phyloP scores from a whole-genome alignment of 2,888 invertebrate genomes.

The Apoderus coryli region DNA sequence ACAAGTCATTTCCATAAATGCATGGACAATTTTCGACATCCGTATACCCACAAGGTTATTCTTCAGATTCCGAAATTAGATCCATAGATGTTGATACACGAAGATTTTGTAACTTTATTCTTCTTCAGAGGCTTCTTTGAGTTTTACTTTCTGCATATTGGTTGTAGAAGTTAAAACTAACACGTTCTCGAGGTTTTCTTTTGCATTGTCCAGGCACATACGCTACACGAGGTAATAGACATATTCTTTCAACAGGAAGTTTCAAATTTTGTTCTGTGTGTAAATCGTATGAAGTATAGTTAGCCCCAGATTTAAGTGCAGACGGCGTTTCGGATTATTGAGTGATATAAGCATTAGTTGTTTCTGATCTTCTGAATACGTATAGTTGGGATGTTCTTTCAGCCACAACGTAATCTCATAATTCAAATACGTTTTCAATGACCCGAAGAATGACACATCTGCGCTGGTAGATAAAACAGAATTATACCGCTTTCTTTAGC shows the following conservation, averaged over 20 bases:
- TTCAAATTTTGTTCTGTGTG: no score
- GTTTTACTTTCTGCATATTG: constrained; percentile 5
- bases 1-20: constrained; percentile 5
- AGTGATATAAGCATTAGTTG: no score
- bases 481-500: no score
- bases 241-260: constrained; percentile 1
- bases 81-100: no score
- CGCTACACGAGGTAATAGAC: background rate
- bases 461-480: no score
- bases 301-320: no score
- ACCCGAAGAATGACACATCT: background rate
- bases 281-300: no score
- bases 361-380: background rate
- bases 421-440: constrained; percentile 1
- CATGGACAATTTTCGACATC: constrained; percentile 3
- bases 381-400: no score
- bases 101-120: no score
- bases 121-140: background rate
- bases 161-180: constrained; percentile 4
- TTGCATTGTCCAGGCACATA: constrained; percentile 1
- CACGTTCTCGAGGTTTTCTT: background rate
- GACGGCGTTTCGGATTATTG: no score
- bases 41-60: no score
- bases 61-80: no score
- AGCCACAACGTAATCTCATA: constrained; percentile 4